Conservation (phyloP, 2,113 vertebrate genomes). For the Xyliphius kryptos region DNA sequence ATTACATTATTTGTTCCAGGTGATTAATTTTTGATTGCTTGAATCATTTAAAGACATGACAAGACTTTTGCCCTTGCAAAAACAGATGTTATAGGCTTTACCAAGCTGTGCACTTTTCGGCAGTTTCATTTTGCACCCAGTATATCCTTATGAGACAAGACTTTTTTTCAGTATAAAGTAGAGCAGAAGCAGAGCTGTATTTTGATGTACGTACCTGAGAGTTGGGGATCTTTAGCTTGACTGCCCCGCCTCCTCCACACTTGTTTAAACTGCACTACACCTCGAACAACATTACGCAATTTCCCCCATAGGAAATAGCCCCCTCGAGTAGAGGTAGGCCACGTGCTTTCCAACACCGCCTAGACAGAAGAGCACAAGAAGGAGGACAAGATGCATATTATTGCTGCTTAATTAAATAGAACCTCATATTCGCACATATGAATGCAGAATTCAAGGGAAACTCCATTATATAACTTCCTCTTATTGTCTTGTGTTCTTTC, state of each 20-base stretch:
- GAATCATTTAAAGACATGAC: too few relatives aligned
- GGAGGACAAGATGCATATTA: background rate
- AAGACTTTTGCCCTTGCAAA: too few relatives aligned
- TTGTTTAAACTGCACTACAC: constrained; percentile 87
- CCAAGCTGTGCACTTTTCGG: too few relatives aligned
- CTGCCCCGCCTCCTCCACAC: constrained; percentile 74
- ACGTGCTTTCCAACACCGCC: constrained; percentile 96
- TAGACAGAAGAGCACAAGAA: constrained; percentile 46
- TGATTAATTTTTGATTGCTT: too few relatives aligned
- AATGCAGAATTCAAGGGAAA: constrained; percentile 29
- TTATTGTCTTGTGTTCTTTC: constrained; percentile 32
- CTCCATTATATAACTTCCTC: constrained; percentile 35
- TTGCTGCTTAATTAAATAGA: too few relatives aligned
- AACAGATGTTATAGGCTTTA: too few relatives aligned
- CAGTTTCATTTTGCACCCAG: too few relatives aligned
- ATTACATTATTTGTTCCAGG: too few relatives aligned
- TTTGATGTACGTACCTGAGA: constrained; percentile 76
- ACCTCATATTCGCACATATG: background rate
- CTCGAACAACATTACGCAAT: constrained; percentile 87
- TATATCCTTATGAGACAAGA: too few relatives aligned
- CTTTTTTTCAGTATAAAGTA: too few relatives aligned
- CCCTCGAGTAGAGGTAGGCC: constrained; percentile 92
- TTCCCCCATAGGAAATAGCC: constrained; percentile 96
- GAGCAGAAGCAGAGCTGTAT: background rate
- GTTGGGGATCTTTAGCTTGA: constrained; percentile 62